These are phyloP conservation scores for Gulo gulo DNA, from an alignment of 2,113 vertebrate genomes.

Conservation along the genomic window DNA sequence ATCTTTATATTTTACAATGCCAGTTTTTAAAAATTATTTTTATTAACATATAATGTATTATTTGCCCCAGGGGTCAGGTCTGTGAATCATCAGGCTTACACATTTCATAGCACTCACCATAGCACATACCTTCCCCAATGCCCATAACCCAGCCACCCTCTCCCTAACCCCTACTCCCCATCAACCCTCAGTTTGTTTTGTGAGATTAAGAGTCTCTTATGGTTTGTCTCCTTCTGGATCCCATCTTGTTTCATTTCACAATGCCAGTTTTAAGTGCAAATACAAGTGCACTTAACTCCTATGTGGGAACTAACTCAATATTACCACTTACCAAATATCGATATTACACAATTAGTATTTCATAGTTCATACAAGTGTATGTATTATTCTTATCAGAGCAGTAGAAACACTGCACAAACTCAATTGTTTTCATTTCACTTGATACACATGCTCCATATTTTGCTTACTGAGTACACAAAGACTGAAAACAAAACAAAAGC, in stretches of 20 bases:
- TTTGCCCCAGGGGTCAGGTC: too few species aligned
- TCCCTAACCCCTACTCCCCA: too few species aligned
- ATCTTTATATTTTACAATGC: not conserved
- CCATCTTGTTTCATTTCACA: not conserved
- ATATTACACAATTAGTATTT: not conserved
- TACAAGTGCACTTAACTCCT: not conserved
- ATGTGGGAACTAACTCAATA: not conserved
- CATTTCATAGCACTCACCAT: too few species aligned
- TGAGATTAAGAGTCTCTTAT: too few species aligned
- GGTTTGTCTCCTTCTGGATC: too few species aligned
- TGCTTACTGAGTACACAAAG: not conserved
- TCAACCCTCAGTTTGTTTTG: too few species aligned
- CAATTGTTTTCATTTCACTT: not conserved
- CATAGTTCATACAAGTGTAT: not conserved
- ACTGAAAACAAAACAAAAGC: not conserved
- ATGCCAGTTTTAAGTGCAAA: not conserved
- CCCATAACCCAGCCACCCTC: too few species aligned
- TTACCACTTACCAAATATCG: not conserved
- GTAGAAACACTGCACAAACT: not conserved
- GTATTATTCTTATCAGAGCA: not conserved
- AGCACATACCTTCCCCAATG: too few species aligned
- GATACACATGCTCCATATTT: not conserved
- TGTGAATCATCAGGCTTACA: too few species aligned
- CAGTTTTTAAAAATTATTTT: not conserved
- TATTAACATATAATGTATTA: too few species aligned